Conservation (phyloP, 2,113 vertebrate species). For the Alces alces region DNA sequence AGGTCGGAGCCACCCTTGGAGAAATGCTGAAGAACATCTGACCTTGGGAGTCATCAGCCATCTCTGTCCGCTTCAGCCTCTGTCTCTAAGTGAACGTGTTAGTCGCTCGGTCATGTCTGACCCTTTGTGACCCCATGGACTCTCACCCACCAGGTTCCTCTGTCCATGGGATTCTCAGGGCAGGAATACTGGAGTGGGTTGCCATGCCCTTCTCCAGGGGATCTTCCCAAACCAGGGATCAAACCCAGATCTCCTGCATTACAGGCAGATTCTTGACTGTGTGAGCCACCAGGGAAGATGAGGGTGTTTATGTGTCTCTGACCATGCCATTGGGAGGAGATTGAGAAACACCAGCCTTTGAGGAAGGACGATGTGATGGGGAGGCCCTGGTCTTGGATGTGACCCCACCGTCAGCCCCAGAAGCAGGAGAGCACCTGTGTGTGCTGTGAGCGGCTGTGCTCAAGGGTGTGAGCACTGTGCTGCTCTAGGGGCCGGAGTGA, state of each 20-base stretch:
- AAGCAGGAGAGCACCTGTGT: accelerated
- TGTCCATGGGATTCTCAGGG: neutral
- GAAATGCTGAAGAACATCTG: neutral
- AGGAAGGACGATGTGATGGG: neutral
- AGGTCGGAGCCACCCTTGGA: neutral
- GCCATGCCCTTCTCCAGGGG: neutral
- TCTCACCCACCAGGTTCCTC: neutral
- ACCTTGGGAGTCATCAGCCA: neutral
- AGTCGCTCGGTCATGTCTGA: neutral
- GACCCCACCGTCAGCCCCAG: neutral
- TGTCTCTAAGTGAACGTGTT: neutral
- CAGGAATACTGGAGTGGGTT: neutral
- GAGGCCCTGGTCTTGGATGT: neutral
- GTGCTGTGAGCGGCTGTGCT: no score
- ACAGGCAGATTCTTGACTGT: neutral
- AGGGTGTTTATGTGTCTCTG: neutral
- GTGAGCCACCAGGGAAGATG: neutral
- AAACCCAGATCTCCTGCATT: neutral
- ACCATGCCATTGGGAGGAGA: neutral
- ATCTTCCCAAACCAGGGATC: neutral
- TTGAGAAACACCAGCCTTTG: neutral
- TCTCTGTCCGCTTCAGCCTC: neutral
- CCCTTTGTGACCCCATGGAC: neutral
- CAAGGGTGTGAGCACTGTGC: neutral
- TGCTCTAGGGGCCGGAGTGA: neutral